Base-by-base conservation (phyloP, 2,888 invertebrate species). In the Drosophila melanosoma region DNA sequence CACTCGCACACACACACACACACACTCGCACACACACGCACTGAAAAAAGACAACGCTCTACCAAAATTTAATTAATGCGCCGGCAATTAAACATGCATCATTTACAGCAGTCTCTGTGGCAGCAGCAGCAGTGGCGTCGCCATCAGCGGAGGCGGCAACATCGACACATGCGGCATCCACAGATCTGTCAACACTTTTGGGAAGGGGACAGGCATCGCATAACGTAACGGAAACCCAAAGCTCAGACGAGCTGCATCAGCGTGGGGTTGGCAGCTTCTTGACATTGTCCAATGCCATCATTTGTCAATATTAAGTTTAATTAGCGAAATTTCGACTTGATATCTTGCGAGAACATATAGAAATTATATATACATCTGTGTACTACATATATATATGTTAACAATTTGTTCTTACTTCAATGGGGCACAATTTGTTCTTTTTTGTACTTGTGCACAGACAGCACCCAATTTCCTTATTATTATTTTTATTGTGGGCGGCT, bases 261-360 rank as follows among this genome's bases (percentile, higher is more conserved):
- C 23, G 26, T 15, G 23, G 74, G 64, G 48, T 48, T 61, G 63
- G 59, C 71, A 58, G 62, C 63, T 63, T 62, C 69, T 79, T 79
- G 88, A 80, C 84, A 82, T 74, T 89, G 88, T 87, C 84, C 89
- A 70, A 68, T 68, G 81, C 73, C 90, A 89, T 87, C 87, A 87
- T 87, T 87, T 87, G 90, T 87, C 87, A 87, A 87, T 87, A 87
- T 87, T 90, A 87, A 87, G 70, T 89, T 89, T 87, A 90, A 87
- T 87, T 90, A 89, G 90, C 90, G 76, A 89, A 82, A 70, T 62
- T 71, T 81, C 68, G 66, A 38, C 53, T 51, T 51, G 10, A 58
- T 54, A 26, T 38, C 26, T 10, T 38, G 40, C 26, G 10, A n/a
- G 17, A 26, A 26, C 29, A 38, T 56, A 69, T 52, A 62, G 48